Evolutionary conservation across 2,113 vertebrate genomes (phyloP).

Genomic region (Gobio gobio): DNA sequence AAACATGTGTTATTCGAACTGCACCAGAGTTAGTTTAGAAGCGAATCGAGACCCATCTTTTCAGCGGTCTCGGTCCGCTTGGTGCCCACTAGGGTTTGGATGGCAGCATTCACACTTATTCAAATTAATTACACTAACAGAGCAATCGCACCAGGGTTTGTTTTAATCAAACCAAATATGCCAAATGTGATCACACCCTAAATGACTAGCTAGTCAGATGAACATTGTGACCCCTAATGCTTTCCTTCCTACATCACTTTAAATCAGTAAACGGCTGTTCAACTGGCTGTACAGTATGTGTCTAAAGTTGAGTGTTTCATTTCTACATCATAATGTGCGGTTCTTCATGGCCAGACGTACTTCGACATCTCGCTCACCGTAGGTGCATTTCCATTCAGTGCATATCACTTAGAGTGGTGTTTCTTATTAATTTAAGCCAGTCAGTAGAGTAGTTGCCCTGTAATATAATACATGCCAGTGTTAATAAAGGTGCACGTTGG

Average conservation of each 20-base stretch:
- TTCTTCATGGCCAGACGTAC: background rate
- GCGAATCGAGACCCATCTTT: too few species aligned
- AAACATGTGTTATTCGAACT: too few species aligned
- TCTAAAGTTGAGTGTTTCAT: background rate
- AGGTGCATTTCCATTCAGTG: constrained; percentile 28
- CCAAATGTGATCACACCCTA: too few species aligned
- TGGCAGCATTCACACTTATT: too few species aligned
- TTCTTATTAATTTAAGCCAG: constrained; percentile 46
- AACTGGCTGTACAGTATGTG: constrained; percentile 12
- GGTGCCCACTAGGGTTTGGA: too few species aligned
- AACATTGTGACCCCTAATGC: background rate
- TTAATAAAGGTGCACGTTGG: constrained; percentile 47
- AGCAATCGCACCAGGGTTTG: too few species aligned
- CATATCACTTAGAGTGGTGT: constrained; percentile 46
- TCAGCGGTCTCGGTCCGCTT: too few species aligned
- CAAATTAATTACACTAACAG: too few species aligned
- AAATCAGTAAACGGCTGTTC: constrained; percentile 3
- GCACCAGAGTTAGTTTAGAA: too few species aligned
- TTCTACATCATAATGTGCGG: background rate
- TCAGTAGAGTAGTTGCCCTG: constrained; percentile 29
- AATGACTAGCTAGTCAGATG: too few species aligned
- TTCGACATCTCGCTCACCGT: constrained; percentile 13
- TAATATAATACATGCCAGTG: constrained; percentile 48
- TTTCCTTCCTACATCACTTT: background rate
- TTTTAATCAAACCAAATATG: too few species aligned